Conservation (phyloP, 2,888 invertebrate genomes). For the Melanostoma mellinum region DNA sequence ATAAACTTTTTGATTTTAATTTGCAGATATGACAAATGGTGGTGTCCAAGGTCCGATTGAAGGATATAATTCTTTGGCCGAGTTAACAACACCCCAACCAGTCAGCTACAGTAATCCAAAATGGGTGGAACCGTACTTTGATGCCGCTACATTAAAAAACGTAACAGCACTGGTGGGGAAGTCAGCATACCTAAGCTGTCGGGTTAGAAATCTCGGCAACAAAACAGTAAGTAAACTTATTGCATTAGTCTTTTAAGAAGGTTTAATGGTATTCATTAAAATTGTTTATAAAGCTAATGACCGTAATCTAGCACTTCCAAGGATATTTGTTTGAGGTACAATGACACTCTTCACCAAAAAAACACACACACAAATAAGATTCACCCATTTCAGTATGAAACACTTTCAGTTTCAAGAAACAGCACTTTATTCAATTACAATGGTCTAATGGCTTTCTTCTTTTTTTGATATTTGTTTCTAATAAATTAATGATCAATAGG, state of each 20-base stretch:
- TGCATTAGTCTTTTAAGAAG: neutral
- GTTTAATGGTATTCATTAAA: neutral
- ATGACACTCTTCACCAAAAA: no score
- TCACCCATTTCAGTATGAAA: neutral
- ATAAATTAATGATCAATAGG: neutral
- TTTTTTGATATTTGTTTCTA: neutral
- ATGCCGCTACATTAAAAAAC: constrained; percentile 88
- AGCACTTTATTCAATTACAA: neutral
- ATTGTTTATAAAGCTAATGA: neutral
- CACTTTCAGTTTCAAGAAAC: neutral
- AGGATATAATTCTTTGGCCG: constrained; percentile 80
- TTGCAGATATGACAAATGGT: constrained; percentile 80
- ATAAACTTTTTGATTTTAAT: constrained; percentile 32
- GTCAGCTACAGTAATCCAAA: constrained; percentile 80
- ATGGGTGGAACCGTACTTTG: constrained; percentile 87
- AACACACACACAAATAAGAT: neutral
- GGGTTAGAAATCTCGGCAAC: constrained; percentile 82
- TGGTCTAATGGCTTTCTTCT: neutral
- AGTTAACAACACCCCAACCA: constrained; percentile 78
- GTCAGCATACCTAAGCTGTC: constrained; percentile 83
- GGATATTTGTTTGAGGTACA: no score
- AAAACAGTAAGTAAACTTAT: constrained; percentile 80
- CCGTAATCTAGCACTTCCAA: no score
- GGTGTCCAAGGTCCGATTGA: constrained; percentile 81
- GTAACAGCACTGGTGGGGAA: constrained; percentile 91